Percentiles rank a stretch among this genome's conserved stretches.
Conservation (phyloP, 2,113 vertebrate species). For the Piliocolobus tephrosceles region DNA sequence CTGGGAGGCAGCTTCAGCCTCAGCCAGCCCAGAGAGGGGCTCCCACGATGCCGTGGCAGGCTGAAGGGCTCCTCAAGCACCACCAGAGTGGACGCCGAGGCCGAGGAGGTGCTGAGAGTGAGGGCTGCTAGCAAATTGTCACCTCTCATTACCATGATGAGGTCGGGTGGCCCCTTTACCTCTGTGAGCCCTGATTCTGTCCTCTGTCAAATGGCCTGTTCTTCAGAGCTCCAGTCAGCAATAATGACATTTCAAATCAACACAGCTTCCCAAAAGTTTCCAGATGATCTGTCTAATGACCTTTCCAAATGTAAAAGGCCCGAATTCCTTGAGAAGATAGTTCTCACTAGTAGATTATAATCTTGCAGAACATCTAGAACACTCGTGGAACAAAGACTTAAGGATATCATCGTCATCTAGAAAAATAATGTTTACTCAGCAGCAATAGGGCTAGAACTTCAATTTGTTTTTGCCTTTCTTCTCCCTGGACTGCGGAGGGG, state of each 20-base stretch:
- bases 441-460: neutral
- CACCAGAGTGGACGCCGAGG: too few species aligned
- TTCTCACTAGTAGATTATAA: neutral
- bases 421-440: neutral
- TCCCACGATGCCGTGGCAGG: too few species aligned
- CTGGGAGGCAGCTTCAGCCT: too few species aligned
- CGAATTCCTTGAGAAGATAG: neutral
- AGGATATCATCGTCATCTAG: neutral
- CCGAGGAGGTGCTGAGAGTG: too few species aligned
- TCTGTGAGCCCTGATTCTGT: neutral
- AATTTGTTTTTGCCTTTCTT: accelerated
- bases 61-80: too few species aligned
- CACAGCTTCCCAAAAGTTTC: neutral
- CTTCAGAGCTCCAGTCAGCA: neutral
- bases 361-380: neutral
- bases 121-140: too few species aligned
- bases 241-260: neutral
- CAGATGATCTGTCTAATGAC: neutral
- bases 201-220: neutral
- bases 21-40: too few species aligned
- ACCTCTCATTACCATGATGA: neutral
- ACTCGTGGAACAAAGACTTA: neutral
- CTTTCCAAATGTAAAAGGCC: neutral
- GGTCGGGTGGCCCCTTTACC: neutral
- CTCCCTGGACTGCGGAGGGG: neutral